phyloP scores from a whole-genome alignment of 2,113 vertebrate genomes.

The Caranx melampygus region DNA sequence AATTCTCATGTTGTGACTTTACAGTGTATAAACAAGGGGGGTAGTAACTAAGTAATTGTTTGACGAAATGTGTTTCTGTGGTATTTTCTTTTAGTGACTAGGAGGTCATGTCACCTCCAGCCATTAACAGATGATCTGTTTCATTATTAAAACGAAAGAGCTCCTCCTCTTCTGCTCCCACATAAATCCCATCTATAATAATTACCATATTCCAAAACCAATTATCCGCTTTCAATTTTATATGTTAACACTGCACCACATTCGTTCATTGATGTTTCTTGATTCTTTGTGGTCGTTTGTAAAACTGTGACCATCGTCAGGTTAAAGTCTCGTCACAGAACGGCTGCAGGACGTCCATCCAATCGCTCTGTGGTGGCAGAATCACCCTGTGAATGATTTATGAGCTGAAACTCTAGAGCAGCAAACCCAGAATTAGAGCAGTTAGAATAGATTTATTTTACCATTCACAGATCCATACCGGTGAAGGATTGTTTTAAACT shows the following conservation, averaged over 20 bases:
- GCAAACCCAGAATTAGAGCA: conserved; percentile 36
- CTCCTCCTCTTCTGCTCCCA: not conserved
- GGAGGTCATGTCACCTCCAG: not conserved
- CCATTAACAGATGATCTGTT: conserved; percentile 21
- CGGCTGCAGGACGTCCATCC: conserved; percentile 22
- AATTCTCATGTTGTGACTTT: not conserved
- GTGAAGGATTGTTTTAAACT: not conserved
- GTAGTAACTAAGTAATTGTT: not conserved
- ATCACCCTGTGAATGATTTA: conserved; percentile 60
- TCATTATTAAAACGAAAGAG: conserved; percentile 45
- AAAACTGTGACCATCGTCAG: conserved; percentile 13
- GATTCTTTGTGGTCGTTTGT: conserved; percentile 8
- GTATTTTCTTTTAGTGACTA: conserved; percentile 1
- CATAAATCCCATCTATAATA: conserved; percentile 19
- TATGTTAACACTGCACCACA: not conserved
- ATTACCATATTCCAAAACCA: conserved; percentile 5
- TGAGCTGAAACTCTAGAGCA: conserved; percentile 27
- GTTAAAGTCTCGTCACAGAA: conserved; percentile 27
- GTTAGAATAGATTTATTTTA: conserved; percentile 19
- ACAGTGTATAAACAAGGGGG: not conserved
- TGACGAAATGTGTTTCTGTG: conserved; percentile 4
- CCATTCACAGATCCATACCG: not conserved
- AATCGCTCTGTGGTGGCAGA: conserved; percentile 9
- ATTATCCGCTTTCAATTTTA: not conserved
- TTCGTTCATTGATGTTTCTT: not conserved